Evolutionary conservation across 2,888 invertebrate genomes (phyloP).

Genomic region (Plutella xylostella): DNA sequence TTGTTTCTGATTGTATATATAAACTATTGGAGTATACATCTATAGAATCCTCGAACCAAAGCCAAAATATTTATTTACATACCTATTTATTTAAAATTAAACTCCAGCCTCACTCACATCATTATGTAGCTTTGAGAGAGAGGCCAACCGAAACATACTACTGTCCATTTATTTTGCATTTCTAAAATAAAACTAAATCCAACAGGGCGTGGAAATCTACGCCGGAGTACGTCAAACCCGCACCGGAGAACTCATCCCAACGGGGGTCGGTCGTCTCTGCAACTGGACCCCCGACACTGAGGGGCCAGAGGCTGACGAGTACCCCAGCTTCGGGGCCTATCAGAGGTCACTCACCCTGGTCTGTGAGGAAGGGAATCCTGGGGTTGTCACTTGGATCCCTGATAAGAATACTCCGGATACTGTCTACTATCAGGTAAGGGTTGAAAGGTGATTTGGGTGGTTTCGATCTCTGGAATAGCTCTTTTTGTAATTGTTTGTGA

Average conservation of each 20-base stretch:
- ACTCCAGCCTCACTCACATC: too few relatives aligned
- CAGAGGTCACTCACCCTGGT: slow-evolving; percentile 85
- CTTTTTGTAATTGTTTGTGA: too few relatives aligned
- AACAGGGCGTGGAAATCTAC: slow-evolving; percentile 80
- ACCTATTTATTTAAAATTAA: too few relatives aligned
- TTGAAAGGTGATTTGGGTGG: neutral
- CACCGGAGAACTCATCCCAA: slow-evolving; percentile 77
- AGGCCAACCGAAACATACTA: too few relatives aligned
- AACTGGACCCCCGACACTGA: slow-evolving; percentile 86
- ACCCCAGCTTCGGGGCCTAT: slow-evolving; percentile 89
- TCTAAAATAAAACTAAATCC: too few relatives aligned
- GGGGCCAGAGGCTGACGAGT: slow-evolving; percentile 82
- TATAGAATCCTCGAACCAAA: too few relatives aligned
- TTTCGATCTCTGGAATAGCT: too few relatives aligned
- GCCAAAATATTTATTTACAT: too few relatives aligned
- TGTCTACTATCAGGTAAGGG: slow-evolving; percentile 88
- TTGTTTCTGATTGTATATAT: too few relatives aligned
- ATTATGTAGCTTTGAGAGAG: too few relatives aligned
- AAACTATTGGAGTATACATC: too few relatives aligned
- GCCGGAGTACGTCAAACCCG: slow-evolving; percentile 82
- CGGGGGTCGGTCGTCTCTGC: slow-evolving; percentile 86
- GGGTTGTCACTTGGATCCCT: slow-evolving; percentile 88
- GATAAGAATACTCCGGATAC: slow-evolving; percentile 88
- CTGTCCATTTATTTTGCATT: too few relatives aligned
- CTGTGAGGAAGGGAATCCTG: slow-evolving; percentile 88